These are phyloP conservation scores for Caenorhabditis macrosperma DNA, from an alignment of 2,888 invertebrate species.

Conservation along the genomic window DNA sequence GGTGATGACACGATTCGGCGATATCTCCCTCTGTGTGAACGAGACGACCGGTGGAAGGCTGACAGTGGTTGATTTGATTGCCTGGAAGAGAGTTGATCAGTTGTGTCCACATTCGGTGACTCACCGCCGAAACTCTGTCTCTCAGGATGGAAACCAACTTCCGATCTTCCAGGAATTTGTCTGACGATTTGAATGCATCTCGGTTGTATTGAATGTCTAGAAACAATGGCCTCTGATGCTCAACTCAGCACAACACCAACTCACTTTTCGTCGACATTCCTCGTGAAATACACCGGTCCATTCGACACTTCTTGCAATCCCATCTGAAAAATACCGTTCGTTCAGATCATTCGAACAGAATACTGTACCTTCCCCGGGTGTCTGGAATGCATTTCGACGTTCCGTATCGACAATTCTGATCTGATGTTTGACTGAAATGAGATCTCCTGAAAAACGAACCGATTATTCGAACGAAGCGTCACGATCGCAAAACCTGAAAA, in stretches of 20 bases:
- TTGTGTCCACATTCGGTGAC: neutral
- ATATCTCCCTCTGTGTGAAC: no score
- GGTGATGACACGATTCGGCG: no score
- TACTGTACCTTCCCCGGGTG: constrained; percentile 1
- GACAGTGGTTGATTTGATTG: no score
- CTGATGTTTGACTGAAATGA: neutral
- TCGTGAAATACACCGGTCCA: constrained; percentile 6
- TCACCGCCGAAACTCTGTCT: constrained; percentile 11
- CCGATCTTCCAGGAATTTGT: neutral
- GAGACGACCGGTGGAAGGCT: no score
- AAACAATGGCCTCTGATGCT: neutral
- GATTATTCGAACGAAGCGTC: neutral
- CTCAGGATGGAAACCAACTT: neutral
- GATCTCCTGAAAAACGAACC: neutral
- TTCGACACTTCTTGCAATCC: constrained; percentile 26
- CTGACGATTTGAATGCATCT: constrained; percentile 8
- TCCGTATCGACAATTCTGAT: neutral
- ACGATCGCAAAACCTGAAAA: constrained; percentile 1
- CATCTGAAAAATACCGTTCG: constrained; percentile 6
- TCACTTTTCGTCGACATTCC: constrained; percentile 16
- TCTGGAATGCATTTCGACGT: constrained; percentile 5
- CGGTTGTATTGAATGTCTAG: constrained; percentile 27
- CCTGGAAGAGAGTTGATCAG: no score
- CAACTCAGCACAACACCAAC: neutral
- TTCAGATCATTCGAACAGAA: neutral